These are phyloP conservation scores for Oxygymnocypris stewartii DNA, from an alignment of 2,113 vertebrate species.

Conservation along the genomic window DNA sequence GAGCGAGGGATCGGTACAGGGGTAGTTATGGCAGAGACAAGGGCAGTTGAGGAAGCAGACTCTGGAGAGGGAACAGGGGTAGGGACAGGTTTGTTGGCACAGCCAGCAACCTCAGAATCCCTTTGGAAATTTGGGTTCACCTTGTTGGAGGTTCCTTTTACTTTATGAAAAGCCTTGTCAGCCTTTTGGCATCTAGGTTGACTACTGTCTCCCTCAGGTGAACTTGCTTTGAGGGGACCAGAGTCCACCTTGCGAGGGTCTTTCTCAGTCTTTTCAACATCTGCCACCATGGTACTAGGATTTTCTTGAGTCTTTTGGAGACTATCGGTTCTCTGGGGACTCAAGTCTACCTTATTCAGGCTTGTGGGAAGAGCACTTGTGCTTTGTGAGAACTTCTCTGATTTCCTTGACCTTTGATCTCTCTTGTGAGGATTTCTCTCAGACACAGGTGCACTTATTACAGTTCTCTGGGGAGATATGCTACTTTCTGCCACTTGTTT, in stretches of 20 bases:
- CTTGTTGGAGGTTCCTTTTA: slow-evolving; percentile 22
- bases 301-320: slow-evolving; percentile 21
- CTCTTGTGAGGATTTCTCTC: slow-evolving; percentile 18
- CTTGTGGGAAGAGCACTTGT: not conserved
- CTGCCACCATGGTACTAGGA: not conserved
- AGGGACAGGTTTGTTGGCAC: slow-evolving; percentile 37
- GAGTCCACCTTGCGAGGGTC: slow-evolving; percentile 12
- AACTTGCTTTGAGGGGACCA: slow-evolving; percentile 9
- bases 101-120: slow-evolving; percentile 34
- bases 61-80: slow-evolving; percentile 30
- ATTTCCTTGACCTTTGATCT: slow-evolving; percentile 39
- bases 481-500: slow-evolving; percentile 56
- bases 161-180: slow-evolving; percentile 20
- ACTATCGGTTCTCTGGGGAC: not conserved
- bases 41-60: slow-evolving; percentile 45
- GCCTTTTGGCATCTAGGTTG: slow-evolving; percentile 9
- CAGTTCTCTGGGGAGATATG: slow-evolving; percentile 54
- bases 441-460: slow-evolving; percentile 26
- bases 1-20: slow-evolving; percentile 48
- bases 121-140: slow-evolving; percentile 31
- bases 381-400: not conserved
- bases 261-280: slow-evolving; percentile 30
- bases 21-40: slow-evolving; percentile 45
- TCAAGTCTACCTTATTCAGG: slow-evolving; percentile 3
- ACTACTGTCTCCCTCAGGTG: not conserved